phyloP scores from a whole-genome alignment of 2,113 vertebrate genomes.

The Argyrosomus japonicus region DNA sequence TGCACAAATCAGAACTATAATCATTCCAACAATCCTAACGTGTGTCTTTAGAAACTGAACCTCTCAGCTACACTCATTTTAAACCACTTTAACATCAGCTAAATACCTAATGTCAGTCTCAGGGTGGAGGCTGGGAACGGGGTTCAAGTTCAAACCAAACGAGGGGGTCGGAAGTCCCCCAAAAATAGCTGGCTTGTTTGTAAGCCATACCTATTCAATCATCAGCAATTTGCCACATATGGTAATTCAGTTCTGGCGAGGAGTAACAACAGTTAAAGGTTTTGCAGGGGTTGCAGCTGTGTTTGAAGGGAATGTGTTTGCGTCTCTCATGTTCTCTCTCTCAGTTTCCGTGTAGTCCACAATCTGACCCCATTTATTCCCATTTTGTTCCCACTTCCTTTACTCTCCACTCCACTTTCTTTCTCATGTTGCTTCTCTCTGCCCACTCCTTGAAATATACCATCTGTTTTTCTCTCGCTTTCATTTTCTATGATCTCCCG shows the following conservation, averaged over 20 bases:
- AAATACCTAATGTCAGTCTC: background rate
- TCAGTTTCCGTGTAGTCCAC: conserved; percentile 1
- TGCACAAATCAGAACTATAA: background rate
- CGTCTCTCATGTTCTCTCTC: conserved; percentile 11
- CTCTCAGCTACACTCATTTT: background rate
- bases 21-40: background rate
- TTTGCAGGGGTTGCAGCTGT: conserved; percentile 75
- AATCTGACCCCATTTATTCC: conserved; percentile 27
- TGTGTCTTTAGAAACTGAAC: background rate
- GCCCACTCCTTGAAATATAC: background rate
- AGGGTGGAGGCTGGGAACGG: background rate
- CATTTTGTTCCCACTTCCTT: conserved; percentile 27
- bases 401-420: conserved; percentile 16
- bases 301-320: conserved; percentile 75
- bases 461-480: conserved; percentile 13
- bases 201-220: conserved; percentile 48
- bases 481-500: background rate
- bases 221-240: conserved; percentile 43
- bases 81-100: background rate
- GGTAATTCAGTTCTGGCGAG: conserved; percentile 39
- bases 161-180: conserved; percentile 10
- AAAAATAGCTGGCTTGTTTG: conserved; percentile 20
- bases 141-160: background rate
- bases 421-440: conserved; percentile 5
- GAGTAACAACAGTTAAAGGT: conserved; percentile 50